These are phyloP conservation scores for Coptodon bakossiorum DNA, from an alignment of 2,113 vertebrate genomes.

Conservation along the genomic window DNA sequence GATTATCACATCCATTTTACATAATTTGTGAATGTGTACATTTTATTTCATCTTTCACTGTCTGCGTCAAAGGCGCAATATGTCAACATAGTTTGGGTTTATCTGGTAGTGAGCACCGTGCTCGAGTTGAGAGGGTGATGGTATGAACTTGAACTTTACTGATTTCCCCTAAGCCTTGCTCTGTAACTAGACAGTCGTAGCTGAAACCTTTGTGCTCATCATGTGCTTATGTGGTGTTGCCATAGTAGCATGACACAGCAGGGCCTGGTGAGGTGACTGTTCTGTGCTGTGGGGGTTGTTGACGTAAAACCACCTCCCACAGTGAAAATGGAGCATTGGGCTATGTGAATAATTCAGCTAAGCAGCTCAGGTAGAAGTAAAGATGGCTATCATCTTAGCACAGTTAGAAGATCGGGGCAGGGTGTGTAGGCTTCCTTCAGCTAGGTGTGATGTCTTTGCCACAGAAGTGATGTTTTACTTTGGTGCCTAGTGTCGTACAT, in stretches of 20 bases:
- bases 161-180: not conserved
- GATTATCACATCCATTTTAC: not conserved
- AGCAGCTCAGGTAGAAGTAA: conserved; percentile 45
- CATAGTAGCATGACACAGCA: conserved; percentile 53
- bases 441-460: not conserved
- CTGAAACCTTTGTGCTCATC: not conserved
- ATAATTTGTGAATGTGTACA: not conserved
- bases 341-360: conserved; percentile 60
- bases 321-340: conserved; percentile 45
- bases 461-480: not conserved
- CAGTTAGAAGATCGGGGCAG: not conserved
- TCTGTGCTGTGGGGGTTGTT: conserved; percentile 5
- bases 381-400: not conserved
- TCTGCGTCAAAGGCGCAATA: not conserved
- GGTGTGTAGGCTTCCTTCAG: not conserved
- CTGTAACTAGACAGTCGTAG: not conserved
- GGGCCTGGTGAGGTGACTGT: conserved; percentile 16
- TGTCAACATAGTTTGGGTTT: not conserved
- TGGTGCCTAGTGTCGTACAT: not conserved
- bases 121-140: not conserved
- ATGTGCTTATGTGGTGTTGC: conserved; percentile 33
- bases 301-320: conserved; percentile 46
- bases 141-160: not conserved
- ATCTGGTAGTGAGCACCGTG: not conserved
- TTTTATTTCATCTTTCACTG: not conserved